Evolutionary conservation across 92 coral and sea anemone species (phyloP), one percentile per base, ranked within the genome.

Genomic region (Phymanthus crucifer): DNA sequence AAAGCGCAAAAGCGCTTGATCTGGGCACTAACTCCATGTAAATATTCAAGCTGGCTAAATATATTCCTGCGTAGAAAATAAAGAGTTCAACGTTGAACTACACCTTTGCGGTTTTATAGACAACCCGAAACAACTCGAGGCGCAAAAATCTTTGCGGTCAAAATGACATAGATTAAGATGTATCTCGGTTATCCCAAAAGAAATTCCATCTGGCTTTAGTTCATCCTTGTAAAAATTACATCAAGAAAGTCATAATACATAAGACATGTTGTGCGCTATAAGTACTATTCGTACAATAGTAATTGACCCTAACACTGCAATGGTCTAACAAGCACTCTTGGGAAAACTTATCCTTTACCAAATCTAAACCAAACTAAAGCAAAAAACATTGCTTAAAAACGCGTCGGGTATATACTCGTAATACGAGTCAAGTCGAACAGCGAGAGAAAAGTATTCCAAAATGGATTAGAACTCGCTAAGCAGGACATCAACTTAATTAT

Each of bases 401-500:
- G 2, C 29, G n/a, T 48, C 40, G 1, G 33, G 40, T 0, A 40
- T 12, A 21, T n/a, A n/a, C n/a, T n/a, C n/a, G n/a, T n/a, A n/a
- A n/a, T n/a, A n/a, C n/a, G n/a, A n/a, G n/a, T n/a, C n/a, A n/a
- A n/a, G n/a, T n/a, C n/a, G n/a, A n/a, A n/a, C n/a, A n/a, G n/a
- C n/a, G n/a, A 54, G 29, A 24, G 29, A 46, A 48, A 19, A 31
- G 4, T 40, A 61, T 54, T 45, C 29, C 17, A 10, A 33, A 74
- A 40, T 76, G 58, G 40, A 82, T 57, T 74, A 75, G 35, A 82
- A 72, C 56, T 29, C 33, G 47, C 86, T 67, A 52, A 82, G 27
- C 70, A 14, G 33, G 80, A 75, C 80, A 66, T 71, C 71, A 82
- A 73, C 69, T 57, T 82, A 73, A 82, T 82, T 82, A 82, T 73